These are phyloP conservation scores for Antitype chi DNA, from an alignment of 2,888 invertebrate genomes.

Conservation along the genomic window DNA sequence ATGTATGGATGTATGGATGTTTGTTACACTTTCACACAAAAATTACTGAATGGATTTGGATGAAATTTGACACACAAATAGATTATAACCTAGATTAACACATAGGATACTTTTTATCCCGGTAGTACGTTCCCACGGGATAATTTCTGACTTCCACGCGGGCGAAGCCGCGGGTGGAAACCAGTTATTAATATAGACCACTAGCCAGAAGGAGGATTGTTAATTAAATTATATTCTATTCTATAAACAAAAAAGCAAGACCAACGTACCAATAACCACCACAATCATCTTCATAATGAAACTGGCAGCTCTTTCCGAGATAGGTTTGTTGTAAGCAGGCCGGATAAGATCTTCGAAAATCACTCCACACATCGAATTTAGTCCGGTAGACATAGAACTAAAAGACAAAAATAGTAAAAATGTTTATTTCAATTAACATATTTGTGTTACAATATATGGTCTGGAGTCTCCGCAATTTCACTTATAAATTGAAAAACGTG, in stretches of 20 bases:
- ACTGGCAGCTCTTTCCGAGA: constrained; percentile 92
- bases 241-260: background rate
- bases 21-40: no score
- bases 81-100: no score
- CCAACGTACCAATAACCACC: constrained; percentile 89
- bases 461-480: background rate
- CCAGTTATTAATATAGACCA: no score
- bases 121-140: no score
- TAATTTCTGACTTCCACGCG: no score
- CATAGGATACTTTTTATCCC: no score
- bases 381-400: constrained; percentile 94
- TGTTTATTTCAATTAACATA: background rate
- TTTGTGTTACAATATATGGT: background rate
- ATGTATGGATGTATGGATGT: no score
- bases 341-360: constrained; percentile 94
- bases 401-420: constrained; percentile 53
- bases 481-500: background rate
- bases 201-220: no score
- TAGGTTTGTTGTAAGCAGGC: constrained; percentile 91
- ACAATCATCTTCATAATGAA: constrained; percentile 93
- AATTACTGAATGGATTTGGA: no score
- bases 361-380: constrained; percentile 94
- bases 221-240: background rate
- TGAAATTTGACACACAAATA: no score
- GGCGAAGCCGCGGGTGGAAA: no score